Base-by-base conservation (phyloP, 2,797 vertebrate genomes). In the Schizothorax lantsangensis region DNA sequence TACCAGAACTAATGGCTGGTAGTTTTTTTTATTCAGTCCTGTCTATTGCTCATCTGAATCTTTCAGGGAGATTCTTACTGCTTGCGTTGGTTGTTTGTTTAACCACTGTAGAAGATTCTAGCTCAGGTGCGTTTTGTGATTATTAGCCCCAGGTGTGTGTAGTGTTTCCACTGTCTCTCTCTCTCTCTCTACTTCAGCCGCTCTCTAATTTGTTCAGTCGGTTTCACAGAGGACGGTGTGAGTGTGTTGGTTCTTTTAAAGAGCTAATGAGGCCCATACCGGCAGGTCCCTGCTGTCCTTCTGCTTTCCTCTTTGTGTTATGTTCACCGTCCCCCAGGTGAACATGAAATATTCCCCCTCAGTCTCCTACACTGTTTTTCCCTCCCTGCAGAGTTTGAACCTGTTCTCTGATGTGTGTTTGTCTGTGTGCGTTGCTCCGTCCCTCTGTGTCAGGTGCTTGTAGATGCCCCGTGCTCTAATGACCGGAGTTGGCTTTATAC, bases 391-490 rank as follows among this genome's bases (percentile, higher is more conserved):
- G 83, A 84, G 85, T 84, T 86, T 52, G 84, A 84, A 47, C 68
- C 23, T 81, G 45, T 23, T 19, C 78, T 86, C 69, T 33, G 14
- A 54, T 75, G 77, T 83, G 68, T 87, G 78, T 81, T 81, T 84
- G 59, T 89, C 69, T 86, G 71, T 89, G 68, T 88, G 54, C 54
- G 68, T 85, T 43, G 43, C 47, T 64, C 17, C 23, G 8, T 89
- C 69, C 49, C 80, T 66, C 52, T 72, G 75, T 81, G 52, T 71
- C 87, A 99, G 98, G 94, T 99, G 62, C 93, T 99, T 85, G 97
- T 99, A 38, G 98, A 99, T 90, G 96, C 96, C 88, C 98, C 98
- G 0, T 99, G 98, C 92, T 99, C 98, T 36, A 99, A 99, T 93
- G 98, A 99, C 94, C 96, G 97, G 92, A 98, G 97, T 84, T 99